Evolutionary conservation across 2,888 invertebrate species (phyloP).

Genomic region (Latheticus oryzae): DNA sequence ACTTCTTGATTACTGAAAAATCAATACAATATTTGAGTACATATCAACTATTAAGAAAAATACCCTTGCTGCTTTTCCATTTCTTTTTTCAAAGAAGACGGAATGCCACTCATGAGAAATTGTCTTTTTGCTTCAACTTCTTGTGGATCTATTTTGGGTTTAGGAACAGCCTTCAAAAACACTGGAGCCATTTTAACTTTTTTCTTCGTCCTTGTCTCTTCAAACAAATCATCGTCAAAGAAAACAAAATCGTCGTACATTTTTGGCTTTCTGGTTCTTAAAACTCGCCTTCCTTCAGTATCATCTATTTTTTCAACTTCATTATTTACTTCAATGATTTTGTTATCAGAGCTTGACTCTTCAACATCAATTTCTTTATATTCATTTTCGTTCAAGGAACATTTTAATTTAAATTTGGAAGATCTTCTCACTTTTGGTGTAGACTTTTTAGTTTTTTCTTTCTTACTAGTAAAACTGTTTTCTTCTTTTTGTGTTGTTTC

Average conservation of each 20-base stretch:
- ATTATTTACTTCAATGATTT: conserved; percentile 10
- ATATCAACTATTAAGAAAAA: conserved; percentile 11
- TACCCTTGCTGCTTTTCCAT: conserved; percentile 66
- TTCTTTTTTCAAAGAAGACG: conserved; percentile 72
- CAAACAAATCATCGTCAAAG: conserved; percentile 12
- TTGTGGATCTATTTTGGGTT: conserved; percentile 70
- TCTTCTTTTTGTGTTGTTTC: too few species aligned
- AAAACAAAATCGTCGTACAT: conserved; percentile 23
- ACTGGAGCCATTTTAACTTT: conserved; percentile 76
- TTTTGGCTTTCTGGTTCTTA: conserved; percentile 30
- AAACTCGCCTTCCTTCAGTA: not conserved
- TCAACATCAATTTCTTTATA: conserved; percentile 37
- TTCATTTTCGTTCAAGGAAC: conserved; percentile 37
- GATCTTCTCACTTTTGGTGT: too few species aligned
- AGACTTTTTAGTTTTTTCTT: too few species aligned
- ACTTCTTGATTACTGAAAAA: conserved; percentile 60
- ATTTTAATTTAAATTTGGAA: conserved; percentile 48
- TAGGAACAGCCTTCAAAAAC: conserved; percentile 69
- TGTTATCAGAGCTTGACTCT: conserved; percentile 5
- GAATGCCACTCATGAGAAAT: conserved; percentile 80
- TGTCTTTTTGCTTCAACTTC: conserved; percentile 74
- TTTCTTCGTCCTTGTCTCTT: conserved; percentile 22
- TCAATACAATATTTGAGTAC: conserved; percentile 25
- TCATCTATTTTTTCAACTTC: conserved; percentile 17
- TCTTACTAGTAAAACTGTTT: too few species aligned